Conservation (phyloP, 2,797 vertebrate species). For the Chelon auratus region DNA sequence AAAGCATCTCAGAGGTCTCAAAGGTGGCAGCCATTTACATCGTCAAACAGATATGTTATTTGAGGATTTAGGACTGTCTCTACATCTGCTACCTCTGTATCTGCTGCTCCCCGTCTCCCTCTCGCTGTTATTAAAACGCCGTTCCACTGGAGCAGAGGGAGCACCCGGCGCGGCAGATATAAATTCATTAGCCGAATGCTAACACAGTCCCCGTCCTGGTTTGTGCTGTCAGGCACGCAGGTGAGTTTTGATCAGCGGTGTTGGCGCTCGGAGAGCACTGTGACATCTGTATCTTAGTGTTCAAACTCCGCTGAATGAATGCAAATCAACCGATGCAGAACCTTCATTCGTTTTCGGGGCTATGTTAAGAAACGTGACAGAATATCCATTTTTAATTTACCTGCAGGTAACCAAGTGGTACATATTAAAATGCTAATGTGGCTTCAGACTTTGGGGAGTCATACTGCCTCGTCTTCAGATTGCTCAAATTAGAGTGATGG, state of each 20-base stretch:
- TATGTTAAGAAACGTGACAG: conserved; percentile 51
- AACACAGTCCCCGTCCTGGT: conserved; percentile 13
- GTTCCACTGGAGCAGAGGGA: conserved; percentile 48
- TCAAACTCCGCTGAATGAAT: conserved; percentile 43
- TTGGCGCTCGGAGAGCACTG: conserved; percentile 25
- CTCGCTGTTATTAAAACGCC: conserved; percentile 45
- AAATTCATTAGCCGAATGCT: conserved; percentile 57
- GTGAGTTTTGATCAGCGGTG: conserved; percentile 61
- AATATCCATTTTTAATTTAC: conserved; percentile 67
- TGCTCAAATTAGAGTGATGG: conserved; percentile 1
- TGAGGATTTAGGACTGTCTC: neutral
- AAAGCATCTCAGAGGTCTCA: neutral
- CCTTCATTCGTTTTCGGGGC: conserved; percentile 42
- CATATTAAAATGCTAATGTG: conserved; percentile 35
- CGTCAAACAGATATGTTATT: conserved; percentile 3
- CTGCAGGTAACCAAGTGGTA: conserved; percentile 53
- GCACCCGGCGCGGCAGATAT: conserved; percentile 34
- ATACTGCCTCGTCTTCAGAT: conserved; percentile 12
- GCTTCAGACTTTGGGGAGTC: conserved; percentile 22
- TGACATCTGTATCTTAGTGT: conserved; percentile 59
- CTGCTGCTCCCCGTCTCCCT: conserved; percentile 16
- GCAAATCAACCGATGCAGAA: conserved; percentile 57
- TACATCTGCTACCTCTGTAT: conserved; percentile 31
- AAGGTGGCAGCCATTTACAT: conserved; percentile 8
- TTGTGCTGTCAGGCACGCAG: conserved; percentile 31